phyloP scores from a whole-genome alignment of 2,888 invertebrate genomes.

The Nemurella pictetii region DNA sequence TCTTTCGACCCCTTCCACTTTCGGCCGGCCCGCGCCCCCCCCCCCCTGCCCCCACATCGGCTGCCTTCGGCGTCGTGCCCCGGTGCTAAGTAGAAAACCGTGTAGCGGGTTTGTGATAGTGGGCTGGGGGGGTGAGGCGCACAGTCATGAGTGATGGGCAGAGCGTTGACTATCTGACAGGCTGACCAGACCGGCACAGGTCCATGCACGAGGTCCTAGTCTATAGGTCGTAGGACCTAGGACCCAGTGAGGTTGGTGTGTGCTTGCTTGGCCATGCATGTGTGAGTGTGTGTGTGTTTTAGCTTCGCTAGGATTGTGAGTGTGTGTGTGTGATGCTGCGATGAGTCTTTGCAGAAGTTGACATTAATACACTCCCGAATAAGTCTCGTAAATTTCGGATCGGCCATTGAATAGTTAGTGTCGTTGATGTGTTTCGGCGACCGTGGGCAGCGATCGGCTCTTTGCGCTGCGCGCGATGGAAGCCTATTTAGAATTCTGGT shows the following conservation, averaged over 20 bases:
- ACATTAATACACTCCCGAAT: background rate
- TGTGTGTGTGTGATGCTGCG: too few species aligned
- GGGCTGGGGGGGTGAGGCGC: conserved; percentile 45
- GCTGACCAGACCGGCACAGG: conserved; percentile 38
- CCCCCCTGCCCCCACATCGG: conserved; percentile 29
- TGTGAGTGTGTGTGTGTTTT: background rate
- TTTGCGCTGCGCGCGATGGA: background rate
- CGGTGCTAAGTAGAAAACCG: conserved; percentile 57
- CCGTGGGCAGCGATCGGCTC: background rate
- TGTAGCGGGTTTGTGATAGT: conserved; percentile 50
- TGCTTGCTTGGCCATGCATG: too few species aligned
- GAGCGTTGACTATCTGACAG: conserved; percentile 51
- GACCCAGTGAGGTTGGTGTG: background rate
- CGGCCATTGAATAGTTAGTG: background rate
- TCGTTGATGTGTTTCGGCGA: background rate
- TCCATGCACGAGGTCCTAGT: conserved; percentile 11
- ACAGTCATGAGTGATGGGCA: conserved; percentile 54
- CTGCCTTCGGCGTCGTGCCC: conserved; percentile 45
- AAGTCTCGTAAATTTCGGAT: background rate
- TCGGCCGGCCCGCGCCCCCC: conserved; percentile 12
- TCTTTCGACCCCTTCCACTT: background rate
- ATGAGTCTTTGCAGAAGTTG: background rate
- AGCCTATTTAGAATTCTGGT: background rate
- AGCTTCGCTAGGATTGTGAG: background rate
- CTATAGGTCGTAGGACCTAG: background rate